These are phyloP conservation scores for Sphenopsis melanotis DNA, from an alignment of 2,797 vertebrate genomes.

Conservation along the genomic window DNA sequence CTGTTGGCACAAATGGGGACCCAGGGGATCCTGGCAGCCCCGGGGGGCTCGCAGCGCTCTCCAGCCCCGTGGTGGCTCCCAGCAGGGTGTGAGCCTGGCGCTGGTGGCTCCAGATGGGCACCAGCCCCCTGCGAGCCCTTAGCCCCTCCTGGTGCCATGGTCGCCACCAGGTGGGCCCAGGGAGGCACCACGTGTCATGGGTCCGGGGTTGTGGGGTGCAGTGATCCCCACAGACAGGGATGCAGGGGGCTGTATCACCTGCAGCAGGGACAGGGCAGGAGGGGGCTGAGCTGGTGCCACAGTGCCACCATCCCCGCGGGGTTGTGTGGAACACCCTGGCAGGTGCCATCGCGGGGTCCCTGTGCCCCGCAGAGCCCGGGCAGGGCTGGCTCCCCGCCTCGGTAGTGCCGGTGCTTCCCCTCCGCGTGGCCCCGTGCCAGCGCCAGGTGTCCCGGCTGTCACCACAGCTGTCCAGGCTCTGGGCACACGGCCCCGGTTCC, in stretches of 20 bases:
- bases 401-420: neutral
- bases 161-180: no score
- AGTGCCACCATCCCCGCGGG: accelerated
- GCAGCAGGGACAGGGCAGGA: no score
- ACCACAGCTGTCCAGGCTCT: neutral
- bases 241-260: neutral
- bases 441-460: constrained; percentile 8
- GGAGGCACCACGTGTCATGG: neutral
- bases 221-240: neutral
- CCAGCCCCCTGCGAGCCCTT: neutral
- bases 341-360: neutral
- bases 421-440: accelerated
- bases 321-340: no score
- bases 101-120: no score
- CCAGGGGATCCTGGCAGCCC: no score
- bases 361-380: accelerated
- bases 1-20: no score
- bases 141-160: neutral
- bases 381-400: accelerated
- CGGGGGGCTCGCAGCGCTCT: no score
- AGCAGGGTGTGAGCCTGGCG: neutral
- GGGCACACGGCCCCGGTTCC: neutral
- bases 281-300: neutral
- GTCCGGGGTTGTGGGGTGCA: no score
- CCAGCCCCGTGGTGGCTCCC: no score